phyloP scores from a whole-genome alignment of 2,113 vertebrate genomes.

The Laticauda laticaudata region DNA sequence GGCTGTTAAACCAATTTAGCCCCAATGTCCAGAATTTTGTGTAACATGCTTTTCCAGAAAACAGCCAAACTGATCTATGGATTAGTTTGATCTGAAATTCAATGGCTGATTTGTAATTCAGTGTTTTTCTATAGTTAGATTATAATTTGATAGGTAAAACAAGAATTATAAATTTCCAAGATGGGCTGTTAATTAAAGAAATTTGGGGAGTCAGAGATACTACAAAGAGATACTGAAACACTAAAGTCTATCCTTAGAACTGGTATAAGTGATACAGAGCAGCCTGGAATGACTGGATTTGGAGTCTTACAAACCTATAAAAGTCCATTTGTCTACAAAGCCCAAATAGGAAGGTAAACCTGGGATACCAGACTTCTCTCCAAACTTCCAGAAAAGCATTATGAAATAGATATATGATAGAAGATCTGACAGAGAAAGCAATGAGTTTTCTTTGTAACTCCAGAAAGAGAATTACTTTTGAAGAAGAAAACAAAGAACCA shows the following conservation, averaged over 20 bases:
- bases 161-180: background rate
- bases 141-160: background rate
- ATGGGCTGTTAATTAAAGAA: background rate
- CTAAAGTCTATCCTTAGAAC: background rate
- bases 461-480: background rate
- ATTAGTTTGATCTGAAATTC: background rate
- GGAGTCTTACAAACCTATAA: background rate
- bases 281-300: background rate
- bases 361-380: background rate
- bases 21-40: background rate
- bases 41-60: constrained; percentile 3
- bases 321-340: background rate
- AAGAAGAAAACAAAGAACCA: background rate
- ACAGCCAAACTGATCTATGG: background rate
- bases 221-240: background rate
- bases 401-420: background rate
- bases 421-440: background rate
- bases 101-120: background rate
- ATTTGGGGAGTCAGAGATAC: background rate
- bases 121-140: background rate
- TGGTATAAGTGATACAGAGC: background rate
- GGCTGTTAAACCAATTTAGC: background rate
- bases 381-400: background rate
- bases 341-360: background rate
- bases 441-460: background rate